Evolutionary conservation across 2,888 invertebrate genomes (phyloP), one percentile per base, ranked within the genome.

Genomic region (Lasioglossum marginatum): DNA sequence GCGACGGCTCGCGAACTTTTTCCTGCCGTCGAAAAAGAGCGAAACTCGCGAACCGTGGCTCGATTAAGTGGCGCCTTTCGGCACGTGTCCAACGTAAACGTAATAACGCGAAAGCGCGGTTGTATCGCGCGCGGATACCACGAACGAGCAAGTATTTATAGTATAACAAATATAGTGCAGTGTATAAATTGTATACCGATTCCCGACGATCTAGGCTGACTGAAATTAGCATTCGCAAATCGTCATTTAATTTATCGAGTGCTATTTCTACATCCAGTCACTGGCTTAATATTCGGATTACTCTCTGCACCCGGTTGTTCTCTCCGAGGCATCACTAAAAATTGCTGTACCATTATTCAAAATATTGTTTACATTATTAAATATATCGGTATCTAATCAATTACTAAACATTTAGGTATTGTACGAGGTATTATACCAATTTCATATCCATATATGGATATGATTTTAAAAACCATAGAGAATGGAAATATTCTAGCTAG

Each of bases 11-110:
- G 52, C 52, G 52, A 12, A 57, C 12, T 12, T 57, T 57, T n/a
- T 57, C 8, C 48, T 1, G 1, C n/a, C 2, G 48, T n/a, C n/a
- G 57, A n/a, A 10, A 12, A n/a, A n/a, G 19, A 70, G 14, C 68
- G 77, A 78, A 84, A 74, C 78, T 78, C n/a, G 72, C 19, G 5
- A 48, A 48, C 40, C 45, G 31, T 31, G 63, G 68, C 74, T 74
- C 66, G 48, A 77, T 70, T 71, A 78, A 82, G 48, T 40, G 66
- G 71, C 66, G 43, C 34, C 75, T 78, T 82, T 79, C 76, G 85
- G 85, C 85, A 79, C 63, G 48, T 75, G 43, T 82, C 82, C 82
- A 85, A 79, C 43, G 60, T 70, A 73, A 81, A 75, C 72, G 77
- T 82, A 72, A 76, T 82, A 71, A 72, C 31, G 78, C 40, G 10